Conservation (phyloP, 2,797 vertebrate genomes). For the Strix occidentalis region DNA sequence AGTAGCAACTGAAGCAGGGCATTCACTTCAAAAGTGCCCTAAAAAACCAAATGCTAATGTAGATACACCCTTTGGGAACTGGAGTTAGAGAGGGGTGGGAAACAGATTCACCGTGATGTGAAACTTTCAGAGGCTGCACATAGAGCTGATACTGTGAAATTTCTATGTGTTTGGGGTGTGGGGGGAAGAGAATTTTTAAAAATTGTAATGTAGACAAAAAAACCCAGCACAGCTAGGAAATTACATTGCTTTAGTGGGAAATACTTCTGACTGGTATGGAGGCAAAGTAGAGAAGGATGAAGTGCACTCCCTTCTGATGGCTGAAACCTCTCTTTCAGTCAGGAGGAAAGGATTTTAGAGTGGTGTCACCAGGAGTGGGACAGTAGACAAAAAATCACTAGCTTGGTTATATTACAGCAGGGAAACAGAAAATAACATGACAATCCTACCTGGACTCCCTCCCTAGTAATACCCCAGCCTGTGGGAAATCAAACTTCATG, state of each 20-base stretch:
- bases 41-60: background rate
- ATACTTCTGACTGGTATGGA: background rate
- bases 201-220: background rate
- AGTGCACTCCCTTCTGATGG: background rate
- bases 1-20: background rate
- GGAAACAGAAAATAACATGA: background rate
- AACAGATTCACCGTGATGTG: background rate
- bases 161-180: background rate
- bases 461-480: background rate
- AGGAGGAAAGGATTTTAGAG: background rate
- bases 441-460: background rate
- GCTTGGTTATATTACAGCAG: background rate
- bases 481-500: background rate
- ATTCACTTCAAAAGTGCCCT: background rate
- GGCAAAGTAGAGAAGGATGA: background rate
- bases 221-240: background rate
- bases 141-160: background rate
- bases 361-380: background rate
- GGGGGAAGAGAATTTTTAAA: background rate
- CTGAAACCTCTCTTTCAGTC: background rate
- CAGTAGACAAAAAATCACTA: background rate
- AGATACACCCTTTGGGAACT: background rate
- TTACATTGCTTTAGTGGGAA: background rate
- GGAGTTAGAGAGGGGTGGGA: background rate
- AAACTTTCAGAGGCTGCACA: background rate